Base-by-base conservation (phyloP, 2,888 invertebrate species). In the Anthophora plumipes region DNA sequence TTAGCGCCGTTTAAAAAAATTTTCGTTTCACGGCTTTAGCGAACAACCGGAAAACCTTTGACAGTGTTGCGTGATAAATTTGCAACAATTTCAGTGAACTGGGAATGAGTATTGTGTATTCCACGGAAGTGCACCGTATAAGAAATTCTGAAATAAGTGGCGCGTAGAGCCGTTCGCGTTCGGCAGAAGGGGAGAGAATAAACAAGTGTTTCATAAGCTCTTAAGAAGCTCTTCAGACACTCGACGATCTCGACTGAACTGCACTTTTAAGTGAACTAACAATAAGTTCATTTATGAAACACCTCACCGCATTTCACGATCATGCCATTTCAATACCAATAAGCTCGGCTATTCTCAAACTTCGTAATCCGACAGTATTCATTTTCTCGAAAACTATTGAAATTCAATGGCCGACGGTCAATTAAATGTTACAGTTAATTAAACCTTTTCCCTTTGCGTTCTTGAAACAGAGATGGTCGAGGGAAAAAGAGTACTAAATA, bases 281-380 rank as follows among this genome's bases (percentile, higher is more conserved):
- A 31, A 31, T 31, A 31, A 69, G 55, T 82, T 82, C 57, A 82
- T 77, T 80, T 61, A 69, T 76, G 67, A 69, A 70, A 68, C 67
- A 25, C 22, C 37, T 14, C 17, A 14, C 25, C 12, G 61, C 31
- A 22, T 59, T 70, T 25, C 43, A 50, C 54, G 22, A 37, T 55
- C 61, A 17, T n/a, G 11, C 11, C 37, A 8, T 22, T 37, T 41
- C 31, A 60, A 74, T 57, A 22, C 43, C n/a, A 68, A 57, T 17
- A 46, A n/a, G n/a, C 3, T 7, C 17, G 9, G 31, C 7, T 14
- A 64, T 52, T 52, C 12, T 7, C 11, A 8, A 59, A 72, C 20
- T 60, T 74, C n/a, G 37, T 25, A 52, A 67, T 20, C 39, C 5
- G 12, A 1, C 2, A 7, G 9, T 9, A 5, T 31, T 3, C 12